phyloP scores from a whole-genome alignment of 2,888 invertebrate genomes.

The Volucella inanis region DNA sequence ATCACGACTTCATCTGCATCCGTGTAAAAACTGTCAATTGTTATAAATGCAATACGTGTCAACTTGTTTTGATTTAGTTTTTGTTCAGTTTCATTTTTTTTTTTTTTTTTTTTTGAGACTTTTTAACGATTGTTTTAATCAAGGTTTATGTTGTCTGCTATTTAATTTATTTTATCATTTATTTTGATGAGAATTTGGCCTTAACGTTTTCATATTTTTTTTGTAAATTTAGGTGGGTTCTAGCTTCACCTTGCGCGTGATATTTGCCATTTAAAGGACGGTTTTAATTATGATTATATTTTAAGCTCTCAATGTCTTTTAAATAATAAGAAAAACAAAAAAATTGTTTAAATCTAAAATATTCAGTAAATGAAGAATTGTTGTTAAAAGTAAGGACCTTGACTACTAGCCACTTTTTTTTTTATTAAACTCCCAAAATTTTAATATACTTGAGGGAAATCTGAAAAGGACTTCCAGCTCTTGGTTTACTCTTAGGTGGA shows the following conservation, averaged over 20 bases:
- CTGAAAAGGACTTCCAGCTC: too few relatives aligned
- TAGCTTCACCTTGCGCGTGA: conserved; percentile 67
- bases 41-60: conserved; percentile 40
- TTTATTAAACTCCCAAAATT: too few relatives aligned
- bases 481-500: too few relatives aligned
- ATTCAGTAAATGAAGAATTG: too few relatives aligned
- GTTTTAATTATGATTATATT: conserved; percentile 48
- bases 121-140: conserved; percentile 61
- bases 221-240: conserved; percentile 73
- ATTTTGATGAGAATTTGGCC: conserved; percentile 59
- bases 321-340: not conserved
- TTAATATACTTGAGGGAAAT: too few relatives aligned
- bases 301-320: conserved; percentile 28
- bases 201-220: conserved; percentile 44
- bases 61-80: not conserved
- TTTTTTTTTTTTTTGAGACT: conserved; percentile 30
- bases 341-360: too few relatives aligned
- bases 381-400: too few relatives aligned
- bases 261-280: conserved; percentile 66
- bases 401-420: too few relatives aligned
- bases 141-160: not conserved
- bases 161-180: conserved; percentile 23
- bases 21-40: conserved; percentile 12
- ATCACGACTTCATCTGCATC: not conserved
- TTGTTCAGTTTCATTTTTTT: not conserved